Evolutionary conservation across 1,140 invertebrate genomes (phyloP), one percentile per base, ranked within the genome.

Genomic region (Tetraneura akinire): DNA sequence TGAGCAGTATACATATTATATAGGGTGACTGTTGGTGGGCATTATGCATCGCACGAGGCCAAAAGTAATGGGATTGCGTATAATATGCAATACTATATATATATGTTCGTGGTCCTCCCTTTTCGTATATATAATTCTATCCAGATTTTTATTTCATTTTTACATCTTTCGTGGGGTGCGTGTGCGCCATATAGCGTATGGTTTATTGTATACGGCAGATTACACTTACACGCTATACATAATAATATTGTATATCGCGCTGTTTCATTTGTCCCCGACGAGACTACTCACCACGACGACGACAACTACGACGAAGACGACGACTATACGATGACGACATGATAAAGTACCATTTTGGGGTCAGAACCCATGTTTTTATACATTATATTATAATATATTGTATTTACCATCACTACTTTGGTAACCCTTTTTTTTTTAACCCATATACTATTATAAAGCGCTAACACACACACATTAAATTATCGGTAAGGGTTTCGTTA

Each of bases 181-280:
- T 0, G 60, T 0, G 60, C 1, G 26, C 29, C 16, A 10, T 47
- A 14, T 37, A 21, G 23, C 60, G 29, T 62, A 64, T 64, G 32
- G 62, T 42, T 64, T 64, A 64, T 64, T 21, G 32, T 64, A n/a
- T n/a, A 64, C 62, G 32, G 62, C 62, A 64, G 62, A 64, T 64
- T 64, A 64, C 62, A 37, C 62, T 64, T 32, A 37, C 62, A 64
- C 62, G 29, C 62, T 42, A 64, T n/a, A n/a, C n/a, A n/a, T n/a
- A n/a, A n/a, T n/a, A n/a, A n/a, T n/a, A n/a, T n/a, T n/a, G n/a
- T n/a, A n/a, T n/a, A n/a, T 64, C 37, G 62, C 62, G 62, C 62
- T n/a, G n/a, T n/a, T 64, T 64, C 62, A 64, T 64, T 64, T 64
- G 29, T 10, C 32, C 45, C 62, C 32, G 29, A 64, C 32, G 62